Percentiles rank a stretch among this genome's conserved stretches.
Conservation (phyloP, 2,113 vertebrate genomes). For the Microcebus griseorufus region DNA sequence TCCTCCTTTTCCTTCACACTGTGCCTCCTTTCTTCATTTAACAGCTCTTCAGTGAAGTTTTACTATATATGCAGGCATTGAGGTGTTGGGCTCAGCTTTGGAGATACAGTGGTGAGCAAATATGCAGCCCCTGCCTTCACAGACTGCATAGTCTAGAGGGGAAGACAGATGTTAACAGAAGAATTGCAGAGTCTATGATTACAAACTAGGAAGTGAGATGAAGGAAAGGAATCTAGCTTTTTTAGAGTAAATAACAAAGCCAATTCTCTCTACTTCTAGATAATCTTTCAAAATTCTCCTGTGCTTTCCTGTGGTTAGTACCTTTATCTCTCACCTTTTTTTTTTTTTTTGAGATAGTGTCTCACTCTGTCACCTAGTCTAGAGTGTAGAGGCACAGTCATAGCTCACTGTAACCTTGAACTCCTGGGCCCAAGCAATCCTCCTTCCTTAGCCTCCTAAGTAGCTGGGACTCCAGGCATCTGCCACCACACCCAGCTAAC, state of each 20-base stretch:
- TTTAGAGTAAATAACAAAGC: not conserved
- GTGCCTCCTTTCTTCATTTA: not conserved
- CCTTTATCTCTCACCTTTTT: not conserved
- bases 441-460: too few relatives aligned
- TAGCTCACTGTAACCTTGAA: too few relatives aligned
- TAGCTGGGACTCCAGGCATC: too few relatives aligned
- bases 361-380: too few relatives aligned
- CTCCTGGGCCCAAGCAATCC: too few relatives aligned
- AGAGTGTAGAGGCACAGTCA: too few relatives aligned
- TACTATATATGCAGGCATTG: not conserved
- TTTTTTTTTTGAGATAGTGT: too few relatives aligned
- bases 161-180: not conserved
- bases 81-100: not conserved
- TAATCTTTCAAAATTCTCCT: not conserved
- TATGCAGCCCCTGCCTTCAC: not conserved
- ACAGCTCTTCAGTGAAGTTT: not conserved
- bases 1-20: not conserved
- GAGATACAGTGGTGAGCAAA: not conserved
- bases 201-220: not conserved
- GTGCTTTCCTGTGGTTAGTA: not conserved
- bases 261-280: not conserved
- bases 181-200: not conserved
- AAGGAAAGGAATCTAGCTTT: constrained; percentile 17
- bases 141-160: not conserved
- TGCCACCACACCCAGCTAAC: too few relatives aligned